Evolutionary conservation across 2,888 invertebrate genomes (phyloP), one percentile per base, ranked within the genome.

Genomic region (Drosophila borealis): DNA sequence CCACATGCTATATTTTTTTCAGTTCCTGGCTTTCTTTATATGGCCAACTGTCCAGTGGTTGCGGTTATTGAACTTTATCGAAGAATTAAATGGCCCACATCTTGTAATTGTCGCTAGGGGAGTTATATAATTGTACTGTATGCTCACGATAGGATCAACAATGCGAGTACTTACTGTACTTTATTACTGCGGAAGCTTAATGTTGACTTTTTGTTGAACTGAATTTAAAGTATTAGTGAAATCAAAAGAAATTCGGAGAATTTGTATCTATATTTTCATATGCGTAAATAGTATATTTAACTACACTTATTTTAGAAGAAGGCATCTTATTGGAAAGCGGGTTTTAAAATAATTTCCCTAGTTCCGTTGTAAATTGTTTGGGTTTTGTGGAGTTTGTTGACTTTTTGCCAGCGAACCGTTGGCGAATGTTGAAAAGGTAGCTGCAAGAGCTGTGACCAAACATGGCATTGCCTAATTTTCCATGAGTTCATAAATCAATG

Each of bases 391-490:
- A 44, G 74, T 78, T 78, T 78, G 73, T 51, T 74, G 74, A 78
- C 74, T 49, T 59, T 9, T 1, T 36, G 48, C 29, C 61, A 41
- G 48, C 10, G 42, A 45, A 39, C 63, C 45, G 19, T 61, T 14
- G 42, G 48, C 42, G 25, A 57, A 65, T 66, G 41, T 80, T 54
- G 42, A 57, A 34, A 62, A 65, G 54, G 54, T 54, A 59, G 65
- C 49, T 54, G 63, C 61, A 61, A 64, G 17, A 64, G 46, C 79
- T 69, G 60, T 89, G 78, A 62, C 89, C 88, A 83, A 90, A 91
- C 90, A 90, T 88, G 91, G 90, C 84, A 78, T 81, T 89, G 87
- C 90, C 90, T 91, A 90, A 91, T 91, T 90, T 91, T 85, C 73
- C 81, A 70, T 64, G 90, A 90, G 90, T 90, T 91, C 88, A 90